A percentile compares a stretch with the other conserved stretches of the same genome.
Evolutionary conservation across 2,797 vertebrate species (phyloP).

Genomic region (Helostoma temminkii): DNA sequence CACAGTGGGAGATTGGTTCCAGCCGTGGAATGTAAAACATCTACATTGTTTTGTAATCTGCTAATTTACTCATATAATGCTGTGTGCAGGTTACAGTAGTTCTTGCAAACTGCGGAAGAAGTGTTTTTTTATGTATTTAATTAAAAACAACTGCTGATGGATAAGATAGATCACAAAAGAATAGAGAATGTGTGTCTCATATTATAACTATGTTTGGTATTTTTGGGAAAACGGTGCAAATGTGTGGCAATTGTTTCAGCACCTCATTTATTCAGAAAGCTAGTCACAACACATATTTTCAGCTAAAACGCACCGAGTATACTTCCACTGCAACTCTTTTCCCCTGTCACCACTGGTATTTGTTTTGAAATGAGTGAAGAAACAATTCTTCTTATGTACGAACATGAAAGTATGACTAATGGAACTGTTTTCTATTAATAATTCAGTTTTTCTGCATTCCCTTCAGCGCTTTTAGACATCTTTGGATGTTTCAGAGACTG

Average conservation of each 20-base stretch:
- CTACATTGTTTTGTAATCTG: neutral
- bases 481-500: conserved; percentile 2
- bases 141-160: conserved; percentile 2
- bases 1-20: neutral
- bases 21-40: conserved; percentile 16
- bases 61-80: neutral
- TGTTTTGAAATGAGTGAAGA: neutral
- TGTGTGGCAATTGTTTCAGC: conserved; percentile 16
- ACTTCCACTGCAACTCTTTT: neutral
- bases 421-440: conserved; percentile 29
- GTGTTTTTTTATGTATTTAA: conserved; percentile 6
- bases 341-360: conserved; percentile 2
- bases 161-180: conserved; percentile 13
- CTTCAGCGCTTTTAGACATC: conserved; percentile 1
- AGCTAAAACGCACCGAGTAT: neutral
- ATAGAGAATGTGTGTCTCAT: neutral
- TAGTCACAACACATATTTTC: conserved; percentile 11
- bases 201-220: neutral
- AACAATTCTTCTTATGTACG: neutral
- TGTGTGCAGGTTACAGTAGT: conserved; percentile 12
- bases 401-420: conserved; percentile 30
- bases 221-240: conserved; percentile 23
- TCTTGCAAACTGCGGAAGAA: neutral
- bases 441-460: conserved; percentile 15
- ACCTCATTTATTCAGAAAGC: conserved; percentile 21